Base-by-base conservation (phyloP, 1,140 invertebrate species). In the Zaprionus gabonicus region DNA sequence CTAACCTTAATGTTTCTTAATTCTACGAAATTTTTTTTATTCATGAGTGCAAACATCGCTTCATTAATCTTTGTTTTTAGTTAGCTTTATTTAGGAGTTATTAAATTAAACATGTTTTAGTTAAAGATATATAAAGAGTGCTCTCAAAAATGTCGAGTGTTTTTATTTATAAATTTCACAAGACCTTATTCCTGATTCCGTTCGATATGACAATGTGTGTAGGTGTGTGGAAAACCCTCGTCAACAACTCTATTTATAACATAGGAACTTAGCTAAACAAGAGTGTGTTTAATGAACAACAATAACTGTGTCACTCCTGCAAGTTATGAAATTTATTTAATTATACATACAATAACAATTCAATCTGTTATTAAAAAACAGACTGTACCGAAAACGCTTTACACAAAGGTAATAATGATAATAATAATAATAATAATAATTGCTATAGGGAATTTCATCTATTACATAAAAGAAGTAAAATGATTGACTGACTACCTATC, bases 401-500 rank as follows among this genome's bases (percentile, higher is more conserved):
- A 60, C 15, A 70, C 31, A 28, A 9, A 15, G 31, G 36, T 62
- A 62, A 34, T 59, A 25, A 36, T 49, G 27, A 53, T 31, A 38
- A 28, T 17, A 9, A 15, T 25, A n/a, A 31, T 27, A 56, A 27
- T 56, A 56, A 25, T 57, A 53, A 53, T 27, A 13, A 25, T 53
- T 25, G 15, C 23, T 27, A 17, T 31, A n/a, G 28, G 27, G 7
- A 10, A 25, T 13, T 51, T 51, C 1, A 25, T 51, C 46, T 51
- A 13, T 51, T 51, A 51, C 46, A 51, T 12, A 1, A 10, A 31
- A 15, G 3, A 13, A 44, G 15, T 58, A 28, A 20, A 27, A 55
- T 17, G 20, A 23, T 15, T 41, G 34, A 3, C 12, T 15, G 31
- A 81, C 57, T 85, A 82, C 64, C 74, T 69, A 82, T 66, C 74